These are phyloP conservation scores for Orcinus orca DNA, from an alignment of 2,113 vertebrate genomes.

Conservation along the genomic window DNA sequence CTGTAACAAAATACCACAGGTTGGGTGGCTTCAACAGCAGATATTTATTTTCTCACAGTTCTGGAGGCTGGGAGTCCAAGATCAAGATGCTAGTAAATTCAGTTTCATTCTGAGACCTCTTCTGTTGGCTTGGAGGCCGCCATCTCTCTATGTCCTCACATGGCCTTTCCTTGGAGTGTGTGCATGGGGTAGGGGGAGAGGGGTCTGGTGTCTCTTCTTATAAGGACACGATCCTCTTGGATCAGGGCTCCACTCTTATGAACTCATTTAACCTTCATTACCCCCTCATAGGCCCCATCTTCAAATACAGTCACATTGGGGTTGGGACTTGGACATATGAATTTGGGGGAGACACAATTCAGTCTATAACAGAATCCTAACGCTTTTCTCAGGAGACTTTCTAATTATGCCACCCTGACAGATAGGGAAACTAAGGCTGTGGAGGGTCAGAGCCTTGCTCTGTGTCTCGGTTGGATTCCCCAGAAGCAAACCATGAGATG, in stretches of 20 bases:
- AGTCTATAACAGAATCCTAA: neutral
- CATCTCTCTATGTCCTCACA: neutral
- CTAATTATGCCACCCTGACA: neutral
- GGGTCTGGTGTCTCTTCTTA: neutral
- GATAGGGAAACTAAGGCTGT: neutral
- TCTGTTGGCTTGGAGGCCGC: neutral
- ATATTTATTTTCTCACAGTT: neutral
- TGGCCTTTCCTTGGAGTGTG: neutral
- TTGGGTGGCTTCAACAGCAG: neutral
- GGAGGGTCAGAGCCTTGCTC: neutral
- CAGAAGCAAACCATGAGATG: neutral
- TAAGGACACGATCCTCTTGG: neutral
- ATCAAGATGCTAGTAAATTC: neutral
- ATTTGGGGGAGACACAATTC: neutral
- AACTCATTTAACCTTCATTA: neutral
- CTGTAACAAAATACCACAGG: neutral
- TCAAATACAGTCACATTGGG: neutral
- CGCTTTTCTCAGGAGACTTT: neutral
- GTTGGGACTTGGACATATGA: neutral
- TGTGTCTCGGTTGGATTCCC: neutral
- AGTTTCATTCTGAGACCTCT: neutral
- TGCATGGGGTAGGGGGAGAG: rapidly evolving
- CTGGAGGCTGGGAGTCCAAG: neutral
- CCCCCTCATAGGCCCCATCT: neutral
- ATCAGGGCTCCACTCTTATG: neutral